Conservation (phyloP, 1,140 invertebrate genomes). For the Holotrichia oblita region DNA sequence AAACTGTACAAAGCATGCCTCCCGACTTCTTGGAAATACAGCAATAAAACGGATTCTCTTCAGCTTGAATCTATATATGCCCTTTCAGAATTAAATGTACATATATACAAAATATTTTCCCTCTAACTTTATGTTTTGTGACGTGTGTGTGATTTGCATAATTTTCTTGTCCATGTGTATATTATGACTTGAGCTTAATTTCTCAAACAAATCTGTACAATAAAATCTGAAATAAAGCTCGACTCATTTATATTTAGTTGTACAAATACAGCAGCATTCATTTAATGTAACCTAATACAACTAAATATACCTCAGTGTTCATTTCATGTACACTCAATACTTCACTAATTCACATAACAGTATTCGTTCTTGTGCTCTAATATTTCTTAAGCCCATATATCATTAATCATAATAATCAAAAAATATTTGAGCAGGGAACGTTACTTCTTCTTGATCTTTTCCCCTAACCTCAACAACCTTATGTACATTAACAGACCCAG, state of each 20-base stretch:
- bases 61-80: not conserved
- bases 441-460: slow-evolving; percentile 21
- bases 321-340: slow-evolving; percentile 34
- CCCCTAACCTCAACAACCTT: not conserved
- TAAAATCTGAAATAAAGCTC: not conserved
- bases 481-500: slow-evolving; percentile 23
- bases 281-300: not conserved
- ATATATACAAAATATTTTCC: not conserved
- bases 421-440: slow-evolving; percentile 1
- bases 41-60: not conserved
- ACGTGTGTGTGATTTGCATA: slow-evolving; percentile 22
- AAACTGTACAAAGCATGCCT: slow-evolving; percentile 25
- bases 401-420: not conserved
- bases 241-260: slow-evolving; percentile 14
- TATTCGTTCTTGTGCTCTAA: not conserved
- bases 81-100: slow-evolving; percentile 20
- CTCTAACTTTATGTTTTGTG: slow-evolving; percentile 16
- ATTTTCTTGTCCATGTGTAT: not conserved
- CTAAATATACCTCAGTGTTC: slow-evolving; percentile 36
- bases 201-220: not conserved
- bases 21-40: not conserved
- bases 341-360: slow-evolving; percentile 40
- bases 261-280: not conserved
- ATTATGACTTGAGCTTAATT: not conserved
- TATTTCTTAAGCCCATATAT: not conserved